Evolutionary conservation across 2,797 vertebrate species (phyloP).

Genomic region (Coracias cyanogaster): DNA sequence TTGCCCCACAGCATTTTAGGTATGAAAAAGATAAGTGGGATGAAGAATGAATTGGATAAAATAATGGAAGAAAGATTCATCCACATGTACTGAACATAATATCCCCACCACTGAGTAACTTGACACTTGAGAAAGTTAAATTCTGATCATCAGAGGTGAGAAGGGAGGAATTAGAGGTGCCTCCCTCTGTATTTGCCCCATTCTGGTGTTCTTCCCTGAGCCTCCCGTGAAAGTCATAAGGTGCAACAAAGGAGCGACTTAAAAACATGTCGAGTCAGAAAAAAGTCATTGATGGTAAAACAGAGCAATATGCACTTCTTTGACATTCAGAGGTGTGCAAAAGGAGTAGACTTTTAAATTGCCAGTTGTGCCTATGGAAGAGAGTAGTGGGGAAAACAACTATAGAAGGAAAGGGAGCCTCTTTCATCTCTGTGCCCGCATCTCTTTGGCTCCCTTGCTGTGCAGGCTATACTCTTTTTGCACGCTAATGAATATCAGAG

Average conservation of each 20-base stretch:
- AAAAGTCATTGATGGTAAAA: background rate
- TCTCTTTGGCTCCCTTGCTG: slow-evolving; percentile 8
- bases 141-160: background rate
- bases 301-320: background rate
- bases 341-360: background rate
- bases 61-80: background rate
- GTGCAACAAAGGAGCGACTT: background rate
- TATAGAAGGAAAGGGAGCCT: background rate
- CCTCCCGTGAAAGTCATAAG: background rate
- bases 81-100: background rate
- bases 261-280: background rate
- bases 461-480: background rate
- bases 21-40: background rate
- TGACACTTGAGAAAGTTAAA: background rate
- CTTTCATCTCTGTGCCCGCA: background rate
- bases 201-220: background rate
- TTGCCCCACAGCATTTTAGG: background rate
- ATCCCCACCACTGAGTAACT: background rate
- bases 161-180: background rate
- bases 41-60: background rate
- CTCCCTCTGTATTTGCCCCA: background rate
- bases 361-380: background rate
- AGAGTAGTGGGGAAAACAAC: background rate
- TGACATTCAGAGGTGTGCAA: background rate
- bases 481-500: slow-evolving; percentile 35